Conservation (phyloP, 2,888 invertebrate genomes). For the Eurois occulta region DNA sequence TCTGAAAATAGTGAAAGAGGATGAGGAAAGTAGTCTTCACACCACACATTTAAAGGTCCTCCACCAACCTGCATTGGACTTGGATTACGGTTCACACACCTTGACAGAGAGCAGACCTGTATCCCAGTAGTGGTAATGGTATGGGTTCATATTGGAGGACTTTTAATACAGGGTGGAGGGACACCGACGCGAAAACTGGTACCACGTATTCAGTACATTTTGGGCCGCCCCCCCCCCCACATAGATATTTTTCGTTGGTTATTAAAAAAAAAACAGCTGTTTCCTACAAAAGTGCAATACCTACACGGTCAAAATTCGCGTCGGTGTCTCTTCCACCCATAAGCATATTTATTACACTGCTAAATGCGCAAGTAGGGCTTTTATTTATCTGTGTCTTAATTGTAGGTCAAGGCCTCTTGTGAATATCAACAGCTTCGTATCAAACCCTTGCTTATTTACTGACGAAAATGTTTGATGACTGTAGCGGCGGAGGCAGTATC, state of each 20-base stretch:
- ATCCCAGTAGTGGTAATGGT: neutral
- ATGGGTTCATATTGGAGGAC: neutral
- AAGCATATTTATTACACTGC: neutral
- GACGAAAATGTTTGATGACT: neutral
- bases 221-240: too few relatives aligned
- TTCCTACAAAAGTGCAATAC: too few relatives aligned
- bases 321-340: too few relatives aligned
- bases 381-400: neutral
- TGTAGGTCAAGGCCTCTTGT: neutral
- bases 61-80: neutral
- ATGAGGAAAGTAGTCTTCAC: neutral
- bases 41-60: neutral
- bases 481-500: slow-evolving; percentile 87
- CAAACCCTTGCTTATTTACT: neutral
- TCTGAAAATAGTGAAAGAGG: neutral
- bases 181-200: too few relatives aligned
- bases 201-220: too few relatives aligned
- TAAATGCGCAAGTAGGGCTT: neutral
- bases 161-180: too few relatives aligned
- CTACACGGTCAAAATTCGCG: too few relatives aligned
- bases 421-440: neutral
- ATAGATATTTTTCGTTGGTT: too few relatives aligned
- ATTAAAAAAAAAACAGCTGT: too few relatives aligned
- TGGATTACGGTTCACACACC: too few relatives aligned
- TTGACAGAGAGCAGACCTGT: neutral